Conservation (phyloP, 1,140 invertebrate species). For the Zaprionus kolodkinae region DNA sequence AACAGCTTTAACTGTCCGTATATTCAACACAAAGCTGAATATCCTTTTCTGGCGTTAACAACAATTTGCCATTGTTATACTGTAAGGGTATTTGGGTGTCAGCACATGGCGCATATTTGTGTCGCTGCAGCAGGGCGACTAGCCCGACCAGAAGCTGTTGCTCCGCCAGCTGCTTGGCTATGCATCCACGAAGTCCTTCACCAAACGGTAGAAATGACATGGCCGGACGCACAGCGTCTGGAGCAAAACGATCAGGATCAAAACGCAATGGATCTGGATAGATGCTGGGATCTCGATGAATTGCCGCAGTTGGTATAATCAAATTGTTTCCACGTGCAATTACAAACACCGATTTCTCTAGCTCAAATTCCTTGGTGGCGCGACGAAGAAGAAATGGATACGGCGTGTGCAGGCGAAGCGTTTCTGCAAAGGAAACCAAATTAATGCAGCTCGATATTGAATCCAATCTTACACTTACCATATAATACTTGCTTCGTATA, state of each 20-base stretch:
- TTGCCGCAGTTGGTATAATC: slow-evolving; percentile 85
- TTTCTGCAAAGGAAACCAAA: slow-evolving; percentile 78
- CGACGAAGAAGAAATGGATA: slow-evolving; percentile 85
- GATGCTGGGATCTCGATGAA: slow-evolving; percentile 87
- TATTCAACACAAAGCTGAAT: slow-evolving; percentile 62
- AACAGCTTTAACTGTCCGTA: slow-evolving; percentile 26
- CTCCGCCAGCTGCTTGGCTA: slow-evolving; percentile 87
- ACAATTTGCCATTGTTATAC: slow-evolving; percentile 84
- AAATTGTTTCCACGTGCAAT: slow-evolving; percentile 85
- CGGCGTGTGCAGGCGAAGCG: slow-evolving; percentile 87
- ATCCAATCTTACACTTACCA: slow-evolving; percentile 70
- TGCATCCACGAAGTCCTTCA: slow-evolving; percentile 73
- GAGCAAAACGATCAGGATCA: slow-evolving; percentile 88
- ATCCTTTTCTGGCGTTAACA: slow-evolving; percentile 78
- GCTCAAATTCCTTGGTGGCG: slow-evolving; percentile 85
- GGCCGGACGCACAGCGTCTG: slow-evolving; percentile 84
- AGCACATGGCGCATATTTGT: slow-evolving; percentile 59
- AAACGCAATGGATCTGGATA: slow-evolving; percentile 88
- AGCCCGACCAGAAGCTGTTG: slow-evolving; percentile 87
- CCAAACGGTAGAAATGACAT: slow-evolving; percentile 88
- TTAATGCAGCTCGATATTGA: background rate
- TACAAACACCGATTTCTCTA: slow-evolving; percentile 84
- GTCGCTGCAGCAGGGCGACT: slow-evolving; percentile 83
- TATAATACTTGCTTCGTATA: slow-evolving; percentile 86
- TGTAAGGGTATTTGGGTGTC: slow-evolving; percentile 82